Base-by-base conservation (phyloP, 2,113 vertebrate genomes). In the Oryctolagus cuniculus region DNA sequence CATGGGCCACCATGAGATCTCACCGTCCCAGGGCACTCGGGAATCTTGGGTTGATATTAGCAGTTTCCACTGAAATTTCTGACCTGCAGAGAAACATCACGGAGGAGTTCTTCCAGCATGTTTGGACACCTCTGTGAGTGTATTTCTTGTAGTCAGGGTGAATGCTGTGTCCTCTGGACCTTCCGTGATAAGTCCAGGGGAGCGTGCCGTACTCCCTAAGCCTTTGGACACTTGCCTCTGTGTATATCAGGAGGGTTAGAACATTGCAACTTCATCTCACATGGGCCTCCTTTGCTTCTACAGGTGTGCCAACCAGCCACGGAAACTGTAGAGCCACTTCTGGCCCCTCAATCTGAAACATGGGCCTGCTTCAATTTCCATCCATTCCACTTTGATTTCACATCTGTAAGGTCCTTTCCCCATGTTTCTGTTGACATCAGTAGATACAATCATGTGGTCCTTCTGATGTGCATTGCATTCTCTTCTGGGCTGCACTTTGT, bases 191-290 rank as follows among this genome's bases (percentile, higher is more conserved):
- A 36, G 27, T 12, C 21, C 17, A n/a, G 22, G 27, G 31, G 11
- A 17, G 21, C 10, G 13, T 53, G 10, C 19, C 36, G 1, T 3
- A 3, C 63, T n/a, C 63, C 51, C 27, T n/a, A 31, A 73, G 34
- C 63, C 72, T 61, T n/a, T 21, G 25, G 66, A 66, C 5, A 3
- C 17, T 34, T 7, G 36, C 22, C 66, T 27, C 49, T 44, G 44
- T 7, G 55, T 0, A 13, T 0, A 17, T 6, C 1, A 2, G 19
- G 31, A 10, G 12, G 31, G n/a, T 22, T 25, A 13, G 2, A 1
- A 34, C 7, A 1, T 25, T 38, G 53, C 61, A 29, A 3, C 49
- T 16, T 58, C 10, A 10, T 66, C 67, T 55, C 58, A 15, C 0
- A 5, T 5, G 44, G 44, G 53, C 19, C 31, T 44, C 4, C 51